These are phyloP conservation scores for Cataglyphis altisquamis DNA, from an alignment of 2,888 invertebrate genomes.

Conservation along the genomic window DNA sequence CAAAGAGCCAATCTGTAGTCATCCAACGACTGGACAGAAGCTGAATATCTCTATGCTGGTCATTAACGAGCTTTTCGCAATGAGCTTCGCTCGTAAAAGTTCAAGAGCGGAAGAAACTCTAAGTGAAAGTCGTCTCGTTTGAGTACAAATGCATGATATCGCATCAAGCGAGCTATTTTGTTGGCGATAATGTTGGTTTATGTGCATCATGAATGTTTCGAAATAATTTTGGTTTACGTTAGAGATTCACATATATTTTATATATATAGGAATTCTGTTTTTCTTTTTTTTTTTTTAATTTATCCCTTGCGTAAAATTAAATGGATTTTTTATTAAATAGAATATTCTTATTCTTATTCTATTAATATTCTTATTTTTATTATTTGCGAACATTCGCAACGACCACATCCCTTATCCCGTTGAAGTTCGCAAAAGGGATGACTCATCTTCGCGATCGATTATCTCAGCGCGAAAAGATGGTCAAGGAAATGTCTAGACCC, in stretches of 20 bases:
- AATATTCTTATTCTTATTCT: slow-evolving; percentile 22
- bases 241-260: background rate
- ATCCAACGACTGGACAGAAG: slow-evolving; percentile 43
- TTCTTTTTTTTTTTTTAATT: background rate
- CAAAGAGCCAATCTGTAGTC: slow-evolving; percentile 65
- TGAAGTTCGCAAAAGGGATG: slow-evolving; percentile 76
- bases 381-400: slow-evolving; percentile 47
- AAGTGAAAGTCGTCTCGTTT: slow-evolving; percentile 48
- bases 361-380: slow-evolving; percentile 29
- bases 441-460: slow-evolving; percentile 81
- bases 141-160: slow-evolving; percentile 26
- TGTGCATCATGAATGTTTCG: background rate
- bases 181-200: background rate
- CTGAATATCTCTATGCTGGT: slow-evolving; percentile 47
- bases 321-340: background rate
- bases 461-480: slow-evolving; percentile 63
- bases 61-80: slow-evolving; percentile 49
- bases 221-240: background rate
- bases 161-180: slow-evolving; percentile 39
- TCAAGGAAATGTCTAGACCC: slow-evolving; percentile 57
- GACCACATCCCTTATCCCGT: slow-evolving; percentile 61
- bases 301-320: background rate
- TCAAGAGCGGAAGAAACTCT: slow-evolving; percentile 29
- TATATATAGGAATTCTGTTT: background rate
- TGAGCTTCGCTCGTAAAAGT: slow-evolving; percentile 20